A percentile compares a stretch with the other conserved stretches of the same genome.
Conservation (phyloP, 2,797 vertebrate species). For the Sphenodon punctatus region DNA sequence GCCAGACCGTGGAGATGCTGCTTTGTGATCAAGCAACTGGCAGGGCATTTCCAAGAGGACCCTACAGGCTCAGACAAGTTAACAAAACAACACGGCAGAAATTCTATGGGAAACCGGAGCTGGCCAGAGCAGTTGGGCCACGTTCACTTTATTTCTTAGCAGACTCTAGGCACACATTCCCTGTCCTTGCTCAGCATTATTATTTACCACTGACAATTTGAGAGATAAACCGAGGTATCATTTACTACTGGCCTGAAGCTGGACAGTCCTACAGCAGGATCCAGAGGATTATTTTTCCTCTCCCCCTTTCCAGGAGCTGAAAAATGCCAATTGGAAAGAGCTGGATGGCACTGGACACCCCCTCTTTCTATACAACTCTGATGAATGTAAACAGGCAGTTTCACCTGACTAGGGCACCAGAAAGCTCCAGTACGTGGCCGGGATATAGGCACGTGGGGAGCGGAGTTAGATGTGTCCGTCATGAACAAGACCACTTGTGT, state of each 20-base stretch:
- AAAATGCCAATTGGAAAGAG: slow-evolving; percentile 13
- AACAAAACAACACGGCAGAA: slow-evolving; percentile 1
- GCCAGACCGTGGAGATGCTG: not conserved
- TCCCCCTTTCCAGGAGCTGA: slow-evolving; percentile 26
- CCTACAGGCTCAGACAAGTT: not conserved
- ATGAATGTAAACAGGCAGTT: rapidly evolving
- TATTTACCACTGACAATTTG: too few relatives aligned
- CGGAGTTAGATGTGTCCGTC: too few relatives aligned
- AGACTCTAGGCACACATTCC: too few relatives aligned
- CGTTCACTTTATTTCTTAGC: not conserved
- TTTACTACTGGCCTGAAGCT: slow-evolving; percentile 6
- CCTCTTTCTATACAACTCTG: rapidly evolving
- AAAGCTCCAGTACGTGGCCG: rapidly evolving
- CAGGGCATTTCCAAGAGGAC: not conserved
- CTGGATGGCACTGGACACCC: not conserved
- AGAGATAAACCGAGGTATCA: too few relatives aligned
- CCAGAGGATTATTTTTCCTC: slow-evolving; percentile 11
- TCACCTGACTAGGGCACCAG: not conserved
- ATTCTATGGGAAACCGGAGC: slow-evolving; percentile 30
- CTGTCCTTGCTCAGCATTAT: too few relatives aligned
- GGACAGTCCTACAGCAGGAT: slow-evolving; percentile 36
- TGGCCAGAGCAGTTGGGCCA: not conserved
- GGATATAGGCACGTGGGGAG: too few relatives aligned
- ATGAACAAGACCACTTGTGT: not conserved
- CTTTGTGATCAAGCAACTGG: not conserved